Evolutionary conservation across 1,140 invertebrate genomes (phyloP), one percentile per base, ranked within the genome.

Genomic region (Drosophila oshimai): DNA sequence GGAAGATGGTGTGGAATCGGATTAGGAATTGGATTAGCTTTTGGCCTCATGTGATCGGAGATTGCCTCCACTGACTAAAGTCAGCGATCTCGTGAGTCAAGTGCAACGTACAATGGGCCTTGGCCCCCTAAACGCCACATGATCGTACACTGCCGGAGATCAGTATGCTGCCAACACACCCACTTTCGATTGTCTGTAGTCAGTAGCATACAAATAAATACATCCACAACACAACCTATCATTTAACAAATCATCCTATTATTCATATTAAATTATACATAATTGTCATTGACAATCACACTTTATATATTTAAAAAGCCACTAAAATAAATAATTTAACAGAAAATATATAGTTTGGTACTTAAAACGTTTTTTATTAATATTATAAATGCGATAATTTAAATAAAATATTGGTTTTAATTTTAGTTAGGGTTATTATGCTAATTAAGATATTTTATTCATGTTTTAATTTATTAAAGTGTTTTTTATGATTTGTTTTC

Each of bases 81-180:
- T 42, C n/a, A 9, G 2, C 0, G 22, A 54, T 47, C 45, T 33
- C 45, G 17, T 20, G 26, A 28, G 31, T 42, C 39, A 34, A 67
- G 45, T 54, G 46, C 28, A 57, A 57, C 65, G 45, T 45, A 37
- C 39, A 24, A 22, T 50, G 57, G 60, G 37, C 60, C 55, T 61
- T 61, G 54, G 37, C 54, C 60, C 20, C 37, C 31, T 49, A 13
- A n/a, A n/a, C 3, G 29, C 15, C n/a, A 45, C n/a, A 10, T 20
- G 10, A 49, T 33, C 6, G 7, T n/a, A 47, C 45, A 47, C 6
- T 47, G 29, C 4, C 45, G 15, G 20, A 9, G n/a, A 34, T 18
- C 42, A 33, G n/a, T 33, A 9, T 57, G n/a, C 0, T 57, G n/a
- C 0, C 15, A 9, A 18, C 33, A 54, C 55, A 29, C 17, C 24